Conservation (phyloP, 2,113 vertebrate genomes). For the Eublepharis macularius region DNA sequence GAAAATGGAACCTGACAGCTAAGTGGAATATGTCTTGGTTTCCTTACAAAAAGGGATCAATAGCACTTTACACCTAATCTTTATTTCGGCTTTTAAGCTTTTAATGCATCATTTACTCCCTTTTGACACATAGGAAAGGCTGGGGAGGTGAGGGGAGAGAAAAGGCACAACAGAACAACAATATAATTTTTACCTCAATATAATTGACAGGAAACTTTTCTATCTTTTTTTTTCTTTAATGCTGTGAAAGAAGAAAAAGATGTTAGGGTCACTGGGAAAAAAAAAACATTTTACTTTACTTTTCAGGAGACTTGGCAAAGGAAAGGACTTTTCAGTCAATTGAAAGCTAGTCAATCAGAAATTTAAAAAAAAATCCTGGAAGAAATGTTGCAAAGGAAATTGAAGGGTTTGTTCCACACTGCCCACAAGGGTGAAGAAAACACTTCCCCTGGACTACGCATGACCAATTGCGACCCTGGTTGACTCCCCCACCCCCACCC, state of each 20-base stretch:
- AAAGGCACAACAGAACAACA: constrained; percentile 59
- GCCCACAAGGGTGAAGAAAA: constrained; percentile 38
- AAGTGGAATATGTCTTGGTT: constrained; percentile 58
- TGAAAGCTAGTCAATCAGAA: constrained; percentile 63
- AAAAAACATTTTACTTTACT: constrained; percentile 66
- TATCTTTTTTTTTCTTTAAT: constrained; percentile 18
- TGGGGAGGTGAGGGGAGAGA: not conserved
- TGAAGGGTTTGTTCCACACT: constrained; percentile 51
- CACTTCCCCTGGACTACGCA: constrained; percentile 41
- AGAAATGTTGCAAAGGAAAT: constrained; percentile 53
- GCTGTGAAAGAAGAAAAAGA: constrained; percentile 51
- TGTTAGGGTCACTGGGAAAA: constrained; percentile 58
- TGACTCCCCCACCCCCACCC: not conserved
- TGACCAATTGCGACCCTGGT: constrained; percentile 45
- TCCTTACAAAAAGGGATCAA: constrained; percentile 67
- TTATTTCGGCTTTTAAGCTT: constrained; percentile 70
- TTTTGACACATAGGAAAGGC: constrained; percentile 66
- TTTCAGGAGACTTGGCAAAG: constrained; percentile 65
- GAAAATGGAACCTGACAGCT: constrained; percentile 68
- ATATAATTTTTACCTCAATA: constrained; percentile 62
- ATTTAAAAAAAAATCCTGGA: not conserved
- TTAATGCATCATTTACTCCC: constrained; percentile 72
- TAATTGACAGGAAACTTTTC: constrained; percentile 62
- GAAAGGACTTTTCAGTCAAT: constrained; percentile 65
- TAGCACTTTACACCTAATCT: constrained; percentile 75